Base-by-base conservation (phyloP, 2,888 invertebrate species). In the Cantharis rustica region DNA sequence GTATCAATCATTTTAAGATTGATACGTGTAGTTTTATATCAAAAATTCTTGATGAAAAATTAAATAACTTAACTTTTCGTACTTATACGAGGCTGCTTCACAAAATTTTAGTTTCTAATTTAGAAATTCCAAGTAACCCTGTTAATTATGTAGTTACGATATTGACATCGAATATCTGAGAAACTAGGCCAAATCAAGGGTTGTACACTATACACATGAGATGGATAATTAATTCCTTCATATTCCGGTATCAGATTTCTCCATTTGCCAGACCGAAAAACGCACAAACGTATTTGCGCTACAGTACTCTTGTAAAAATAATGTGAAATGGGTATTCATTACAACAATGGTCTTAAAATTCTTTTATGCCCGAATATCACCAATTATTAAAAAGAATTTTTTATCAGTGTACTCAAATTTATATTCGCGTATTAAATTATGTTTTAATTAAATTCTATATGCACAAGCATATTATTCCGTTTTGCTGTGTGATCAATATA, bases 371-470 rank as follows among this genome's bases (percentile, higher is more conserved):
- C 9, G 23, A 23, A 23, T 23, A 23, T 23, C 23, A 7, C 23
- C n/a, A 47, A 47, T 47, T 47, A 47, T 47, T n/a, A n/a, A n/a
- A 47, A 2, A n/a, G 7, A 20, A 64, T 64, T 23, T 74, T 62
- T 73, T 47, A 69, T 69, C 66, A 70, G 72, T 72, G 47, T 63
- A 68, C 69, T 80, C 80, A 79, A 81, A 82, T 85, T 82, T 80
- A 82, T 83, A 82, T 83, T 81, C 84, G 81, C 79, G 82, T 83
- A 84, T 85, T 84, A 82, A 85, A 85, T 85, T 84, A 84, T 83
- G 82, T 84, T 85, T 85, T 85, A 86, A 85, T 85, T 85, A 84
- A 84, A 84, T 81, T 79, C 82, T 82, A 83, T 83, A 79, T 79
- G 82, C 81, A 71, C 72, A 78, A 77, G 74, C 77, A 79, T 79